These are phyloP conservation scores for human (Homo sapiens) DNA, from an alignment of 2,113 vertebrate genomes.

Conservation along the genomic window GRCh38 chr7:128026001-128026500, in stretches of 20 bases:
- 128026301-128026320: not conserved
- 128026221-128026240: not conserved
- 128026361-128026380: constrained; percentile 4
- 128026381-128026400: constrained; percentile 52
- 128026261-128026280: not conserved
- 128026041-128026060: not conserved
- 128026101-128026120: not conserved
- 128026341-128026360: not conserved
- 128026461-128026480: constrained; percentile 63
- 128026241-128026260: not conserved
- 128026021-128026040: not conserved
- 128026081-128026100: not conserved
- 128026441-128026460: constrained; percentile 73
- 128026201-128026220: constrained; percentile 54
- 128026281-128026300: not conserved
- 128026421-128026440: constrained; percentile 47
- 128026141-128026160: not conserved
- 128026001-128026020: not conserved
- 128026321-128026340: not conserved
- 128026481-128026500: constrained; percentile 24
- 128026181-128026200: constrained; percentile 55
- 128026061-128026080: not conserved
- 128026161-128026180: constrained; percentile 19
- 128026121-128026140: not conserved
- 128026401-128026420: constrained; percentile 70